Base-by-base conservation (phyloP, 2,888 invertebrate genomes). In the Papilio gigon region DNA sequence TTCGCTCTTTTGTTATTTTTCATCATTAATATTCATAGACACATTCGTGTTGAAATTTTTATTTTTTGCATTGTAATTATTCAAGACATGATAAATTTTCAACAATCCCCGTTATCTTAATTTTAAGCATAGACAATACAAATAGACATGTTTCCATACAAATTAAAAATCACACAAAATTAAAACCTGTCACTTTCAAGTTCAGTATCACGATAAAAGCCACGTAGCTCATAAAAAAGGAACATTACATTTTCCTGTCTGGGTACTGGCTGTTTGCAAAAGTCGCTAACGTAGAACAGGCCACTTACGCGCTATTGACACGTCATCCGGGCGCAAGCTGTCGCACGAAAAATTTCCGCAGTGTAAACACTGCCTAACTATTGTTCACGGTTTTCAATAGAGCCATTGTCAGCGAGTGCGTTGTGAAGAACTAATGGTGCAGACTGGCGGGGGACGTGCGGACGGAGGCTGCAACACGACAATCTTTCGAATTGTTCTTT, bases 311-410 rank as follows among this genome's bases (percentile, higher is more conserved):
- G 44, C 56, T 72, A 69, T 73, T 71, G 69, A 72, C 71, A 65
- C 67, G 70, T 71, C 71, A 59, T 59, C 33, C 80, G 79, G 71
- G 72, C 64, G 75, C 83, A 80, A 80, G 80, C 83, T 84, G 84
- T 78, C 82, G 71, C 72, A 68, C 65, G 33, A 67, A 71, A 75
- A 78, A 78, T 76, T 78, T 78, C 72, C 74, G 72, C 76, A 75
- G 80, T 84, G 83, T 83, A 84, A 82, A 85, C 87, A 81, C 74
- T 70, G 78, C 79, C 79, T 79, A 79, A 81, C 85, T 82, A 86
- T 88, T 88, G 87, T 88, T 82, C 80, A 72, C 76, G 76, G 73
- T 73, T 84, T 85, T 86, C 84, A 85, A 87, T 86, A 67, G 74
- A 80, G 78, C 85, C 72, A 80, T 83, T 84, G 81, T 84, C 63